phyloP scores from a whole-genome alignment of 1,140 invertebrate species.

The Bombus superbus region DNA sequence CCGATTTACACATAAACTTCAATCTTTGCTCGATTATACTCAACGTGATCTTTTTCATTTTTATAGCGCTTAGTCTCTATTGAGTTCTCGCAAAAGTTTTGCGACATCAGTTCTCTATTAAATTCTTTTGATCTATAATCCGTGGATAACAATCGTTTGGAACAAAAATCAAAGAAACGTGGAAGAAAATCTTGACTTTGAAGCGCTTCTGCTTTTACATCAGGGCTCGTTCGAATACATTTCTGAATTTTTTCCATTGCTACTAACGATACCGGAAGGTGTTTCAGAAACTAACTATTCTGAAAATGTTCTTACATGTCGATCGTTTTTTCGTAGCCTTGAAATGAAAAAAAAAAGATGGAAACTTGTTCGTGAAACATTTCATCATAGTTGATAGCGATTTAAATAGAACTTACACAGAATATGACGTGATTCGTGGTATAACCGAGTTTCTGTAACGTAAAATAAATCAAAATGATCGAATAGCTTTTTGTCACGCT shows the following conservation, averaged over 20 bases:
- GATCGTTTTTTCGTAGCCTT: not conserved
- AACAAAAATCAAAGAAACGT: not conserved
- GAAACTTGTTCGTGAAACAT: not conserved
- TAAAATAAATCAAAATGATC: not conserved
- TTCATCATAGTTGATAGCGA: not conserved
- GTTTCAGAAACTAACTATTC: not conserved
- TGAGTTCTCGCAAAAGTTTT: not conserved
- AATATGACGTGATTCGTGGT: not conserved
- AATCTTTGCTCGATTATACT: not conserved
- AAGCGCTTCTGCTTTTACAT: conserved; percentile 37
- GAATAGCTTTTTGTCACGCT: not conserved
- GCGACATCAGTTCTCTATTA: not conserved
- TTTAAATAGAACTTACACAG: not conserved
- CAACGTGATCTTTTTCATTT: too few species aligned
- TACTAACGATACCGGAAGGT: not conserved
- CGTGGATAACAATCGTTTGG: not conserved
- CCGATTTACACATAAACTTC: not conserved
- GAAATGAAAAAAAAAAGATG: conserved; percentile 3
- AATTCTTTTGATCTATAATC: not conserved
- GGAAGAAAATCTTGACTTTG: conserved; percentile 56
- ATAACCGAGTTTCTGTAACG: not conserved
- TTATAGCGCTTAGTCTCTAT: not conserved
- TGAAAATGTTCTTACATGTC: not conserved
- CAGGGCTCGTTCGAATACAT: conserved; percentile 29
- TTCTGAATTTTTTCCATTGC: not conserved